Percentiles rank a stretch among this genome's conserved stretches.
Evolutionary conservation across 2,888 invertebrate genomes (phyloP).

Genomic region (Pandemis corylana): DNA sequence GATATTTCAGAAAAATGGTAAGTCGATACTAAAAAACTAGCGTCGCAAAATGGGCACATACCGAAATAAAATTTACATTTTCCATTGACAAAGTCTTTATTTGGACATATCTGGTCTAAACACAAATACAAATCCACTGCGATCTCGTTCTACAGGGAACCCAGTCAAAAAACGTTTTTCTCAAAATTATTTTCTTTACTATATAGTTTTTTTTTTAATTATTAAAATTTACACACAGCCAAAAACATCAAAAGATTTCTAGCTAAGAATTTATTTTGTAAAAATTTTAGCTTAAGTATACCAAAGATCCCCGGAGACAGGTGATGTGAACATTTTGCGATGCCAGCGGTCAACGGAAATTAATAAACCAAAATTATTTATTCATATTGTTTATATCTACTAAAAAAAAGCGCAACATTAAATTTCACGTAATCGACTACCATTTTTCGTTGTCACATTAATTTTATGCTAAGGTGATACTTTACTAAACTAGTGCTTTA

Average conservation of each 20-base stretch:
- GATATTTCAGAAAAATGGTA: constrained; percentile 79
- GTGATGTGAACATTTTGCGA: constrained; percentile 86
- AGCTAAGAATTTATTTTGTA: constrained; percentile 71
- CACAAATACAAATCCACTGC: constrained; percentile 60
- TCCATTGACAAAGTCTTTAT: constrained; percentile 81
- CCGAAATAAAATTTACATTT: constrained; percentile 65
- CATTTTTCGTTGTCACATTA: constrained; percentile 80
- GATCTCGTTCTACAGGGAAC: constrained; percentile 71
- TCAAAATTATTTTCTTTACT: constrained; percentile 77
- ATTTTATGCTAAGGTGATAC: constrained; percentile 65
- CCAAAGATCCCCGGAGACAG: constrained; percentile 69
- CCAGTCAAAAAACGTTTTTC: constrained; percentile 73
- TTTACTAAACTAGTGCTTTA: constrained; percentile 47
- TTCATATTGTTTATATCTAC: constrained; percentile 53
- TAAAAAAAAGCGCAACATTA: constrained; percentile 57
- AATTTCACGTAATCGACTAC: constrained; percentile 63
- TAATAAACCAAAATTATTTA: constrained; percentile 34
- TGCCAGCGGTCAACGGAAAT: constrained; percentile 70
- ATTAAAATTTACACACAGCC: constrained; percentile 83
- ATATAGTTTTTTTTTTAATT: constrained; percentile 61
- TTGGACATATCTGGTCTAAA: constrained; percentile 77
- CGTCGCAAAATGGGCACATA: constrained; percentile 67
- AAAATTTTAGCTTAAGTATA: constrained; percentile 69
- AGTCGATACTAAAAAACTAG: constrained; percentile 59
- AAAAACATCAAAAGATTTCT: constrained; percentile 82